Percentiles rank a stretch among this genome's conserved stretches.
phyloP scores from a whole-genome alignment of 2,113 vertebrate genomes.

The Sylvicapra grimmia region DNA sequence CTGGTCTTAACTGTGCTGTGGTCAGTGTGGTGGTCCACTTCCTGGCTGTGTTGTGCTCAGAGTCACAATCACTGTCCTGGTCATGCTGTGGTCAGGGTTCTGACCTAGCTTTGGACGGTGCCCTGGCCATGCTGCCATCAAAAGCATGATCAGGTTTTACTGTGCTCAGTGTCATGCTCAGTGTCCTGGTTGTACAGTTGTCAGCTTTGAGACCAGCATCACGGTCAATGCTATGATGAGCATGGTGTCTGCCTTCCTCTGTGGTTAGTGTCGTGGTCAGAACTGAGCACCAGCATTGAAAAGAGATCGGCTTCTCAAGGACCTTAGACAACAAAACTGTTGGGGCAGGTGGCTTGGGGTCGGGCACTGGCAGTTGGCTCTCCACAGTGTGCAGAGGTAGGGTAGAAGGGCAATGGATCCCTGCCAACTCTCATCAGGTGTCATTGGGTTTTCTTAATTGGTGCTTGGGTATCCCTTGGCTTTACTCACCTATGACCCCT shows the following conservation, averaged over 20 bases:
- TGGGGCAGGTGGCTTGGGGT: not conserved
- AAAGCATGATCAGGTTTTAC: not conserved
- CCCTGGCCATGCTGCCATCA: not conserved
- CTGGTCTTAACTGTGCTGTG: not conserved
- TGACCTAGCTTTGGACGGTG: not conserved
- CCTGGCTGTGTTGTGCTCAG: not conserved
- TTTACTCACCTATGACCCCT: not conserved
- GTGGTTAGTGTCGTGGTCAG: not conserved
- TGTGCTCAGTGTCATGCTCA: not conserved
- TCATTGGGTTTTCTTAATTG: not conserved
- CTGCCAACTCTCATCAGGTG: not conserved
- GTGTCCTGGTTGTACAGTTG: not conserved
- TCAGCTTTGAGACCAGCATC: not conserved
- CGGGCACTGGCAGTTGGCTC: not conserved
- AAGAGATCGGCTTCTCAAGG: not conserved
- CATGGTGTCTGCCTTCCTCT: not conserved
- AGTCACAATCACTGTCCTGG: not conserved
- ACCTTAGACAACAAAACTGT: not conserved
- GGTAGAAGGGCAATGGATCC: not conserved
- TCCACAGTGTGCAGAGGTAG: not conserved
- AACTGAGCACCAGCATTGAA: not conserved
- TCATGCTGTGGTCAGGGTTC: not conserved
- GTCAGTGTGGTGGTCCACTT: not conserved
- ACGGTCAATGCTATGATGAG: not conserved
- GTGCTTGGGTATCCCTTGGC: not conserved